These are phyloP conservation scores for Cantharis nigra DNA, from an alignment of 2,888 invertebrate genomes.

Conservation along the genomic window DNA sequence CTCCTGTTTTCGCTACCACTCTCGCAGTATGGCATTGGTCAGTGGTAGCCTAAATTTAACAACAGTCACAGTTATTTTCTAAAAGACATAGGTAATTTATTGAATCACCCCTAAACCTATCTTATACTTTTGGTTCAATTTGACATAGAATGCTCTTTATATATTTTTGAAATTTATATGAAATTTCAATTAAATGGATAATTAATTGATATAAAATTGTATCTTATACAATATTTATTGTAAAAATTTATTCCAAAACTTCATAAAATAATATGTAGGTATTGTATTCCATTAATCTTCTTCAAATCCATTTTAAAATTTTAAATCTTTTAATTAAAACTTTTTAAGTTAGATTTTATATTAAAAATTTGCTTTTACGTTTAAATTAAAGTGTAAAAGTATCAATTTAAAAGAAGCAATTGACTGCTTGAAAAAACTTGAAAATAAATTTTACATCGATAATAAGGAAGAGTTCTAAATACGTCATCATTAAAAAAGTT, in stretches of 20 bases:
- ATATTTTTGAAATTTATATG: too few species aligned
- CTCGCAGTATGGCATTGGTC: too few species aligned
- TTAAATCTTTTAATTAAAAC: neutral
- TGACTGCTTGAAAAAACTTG: neutral
- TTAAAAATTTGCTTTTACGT: neutral
- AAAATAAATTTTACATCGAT: neutral
- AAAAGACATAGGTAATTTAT: too few species aligned
- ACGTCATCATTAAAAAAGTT: neutral
- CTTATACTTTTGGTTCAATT: too few species aligned
- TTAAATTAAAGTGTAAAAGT: neutral
- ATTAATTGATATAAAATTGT: neutral
- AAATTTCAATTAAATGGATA: too few species aligned
- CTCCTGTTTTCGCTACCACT: too few species aligned
- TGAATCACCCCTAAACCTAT: too few species aligned
- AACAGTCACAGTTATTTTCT: too few species aligned
- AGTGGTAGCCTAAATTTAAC: too few species aligned
- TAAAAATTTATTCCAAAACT: neutral
- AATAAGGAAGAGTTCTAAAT: neutral
- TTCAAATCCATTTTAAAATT: neutral
- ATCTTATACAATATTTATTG: neutral
- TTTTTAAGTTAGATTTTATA: neutral
- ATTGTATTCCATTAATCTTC: conserved; percentile 6
- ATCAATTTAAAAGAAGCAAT: neutral
- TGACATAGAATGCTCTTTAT: too few species aligned
- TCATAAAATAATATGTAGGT: neutral